Conservation (phyloP, 2,113 vertebrate species). For the Crotalus viridis region DNA sequence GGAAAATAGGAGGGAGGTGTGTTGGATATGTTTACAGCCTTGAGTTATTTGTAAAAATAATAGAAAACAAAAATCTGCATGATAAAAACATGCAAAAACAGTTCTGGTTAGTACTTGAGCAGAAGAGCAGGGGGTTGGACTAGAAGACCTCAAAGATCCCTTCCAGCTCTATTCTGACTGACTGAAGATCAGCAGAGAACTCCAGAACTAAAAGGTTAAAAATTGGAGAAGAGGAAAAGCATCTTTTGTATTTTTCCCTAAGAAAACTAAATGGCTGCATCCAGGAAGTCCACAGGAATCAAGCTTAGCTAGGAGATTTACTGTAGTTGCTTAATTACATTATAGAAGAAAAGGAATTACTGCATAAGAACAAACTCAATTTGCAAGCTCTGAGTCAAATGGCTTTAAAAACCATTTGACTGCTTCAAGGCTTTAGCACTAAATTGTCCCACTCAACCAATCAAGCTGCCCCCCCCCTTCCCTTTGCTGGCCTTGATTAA, state of each 20-base stretch:
- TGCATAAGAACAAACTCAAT: background rate
- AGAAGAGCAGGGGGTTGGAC: background rate
- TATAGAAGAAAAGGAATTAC: background rate
- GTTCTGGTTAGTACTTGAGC: background rate
- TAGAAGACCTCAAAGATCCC: background rate
- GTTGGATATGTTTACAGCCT: too few relatives aligned
- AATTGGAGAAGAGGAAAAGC: background rate
- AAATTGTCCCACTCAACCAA: background rate
- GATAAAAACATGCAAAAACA: background rate
- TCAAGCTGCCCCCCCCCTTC: background rate
- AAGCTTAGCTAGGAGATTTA: background rate
- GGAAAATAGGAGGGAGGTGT: too few relatives aligned
- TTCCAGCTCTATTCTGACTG: background rate
- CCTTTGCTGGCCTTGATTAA: background rate
- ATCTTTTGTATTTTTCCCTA: background rate
- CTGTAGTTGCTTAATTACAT: background rate
- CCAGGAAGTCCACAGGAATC: background rate
- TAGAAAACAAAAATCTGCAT: background rate
- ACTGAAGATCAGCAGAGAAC: background rate
- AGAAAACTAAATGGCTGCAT: background rate
- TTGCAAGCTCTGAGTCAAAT: background rate
- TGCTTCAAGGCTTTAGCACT: background rate
- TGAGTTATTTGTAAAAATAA: too few relatives aligned
- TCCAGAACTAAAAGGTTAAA: background rate
- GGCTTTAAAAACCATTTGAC: conserved; percentile 4